phyloP scores from a whole-genome alignment of 2,888 invertebrate species.

The Plagodis dolabraria region DNA sequence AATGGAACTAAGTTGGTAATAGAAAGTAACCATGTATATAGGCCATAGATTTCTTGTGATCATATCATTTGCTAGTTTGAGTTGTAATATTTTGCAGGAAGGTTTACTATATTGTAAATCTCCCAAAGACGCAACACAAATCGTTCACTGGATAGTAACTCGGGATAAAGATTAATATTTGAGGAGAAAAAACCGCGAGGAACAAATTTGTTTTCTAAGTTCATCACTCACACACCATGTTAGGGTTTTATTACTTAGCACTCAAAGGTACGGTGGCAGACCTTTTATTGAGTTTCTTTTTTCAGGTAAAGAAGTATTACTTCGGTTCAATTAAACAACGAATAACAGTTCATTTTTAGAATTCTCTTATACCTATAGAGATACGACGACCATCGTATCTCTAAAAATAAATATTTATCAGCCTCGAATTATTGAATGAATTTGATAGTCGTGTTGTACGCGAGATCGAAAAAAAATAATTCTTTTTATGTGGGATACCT shows the following conservation, averaged over 20 bases:
- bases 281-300: conserved; percentile 8
- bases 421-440: conserved; percentile 18
- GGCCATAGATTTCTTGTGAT: no score
- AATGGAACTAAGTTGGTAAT: no score
- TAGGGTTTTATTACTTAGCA: conserved; percentile 4
- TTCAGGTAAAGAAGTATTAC: conserved; percentile 12
- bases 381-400: conserved; percentile 8
- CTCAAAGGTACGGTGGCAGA: conserved; percentile 12
- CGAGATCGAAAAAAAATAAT: no score
- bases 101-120: no score
- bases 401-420: conserved; percentile 20
- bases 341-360: conserved; percentile 22
- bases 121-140: no score
- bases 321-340: conserved; percentile 18
- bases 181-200: conserved; percentile 2
- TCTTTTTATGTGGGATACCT: no score
- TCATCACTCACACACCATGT: conserved; percentile 14
- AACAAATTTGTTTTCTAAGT: conserved; percentile 5
- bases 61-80: no score
- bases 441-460: neutral
- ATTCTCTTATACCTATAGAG: conserved; percentile 12
- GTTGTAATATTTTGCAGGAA: no score
- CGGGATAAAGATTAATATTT: no score
- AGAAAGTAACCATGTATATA: no score
- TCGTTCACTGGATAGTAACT: no score